Evolutionary conservation across 2,888 invertebrate genomes (phyloP).

Genomic region (Cosmia trapezina): DNA sequence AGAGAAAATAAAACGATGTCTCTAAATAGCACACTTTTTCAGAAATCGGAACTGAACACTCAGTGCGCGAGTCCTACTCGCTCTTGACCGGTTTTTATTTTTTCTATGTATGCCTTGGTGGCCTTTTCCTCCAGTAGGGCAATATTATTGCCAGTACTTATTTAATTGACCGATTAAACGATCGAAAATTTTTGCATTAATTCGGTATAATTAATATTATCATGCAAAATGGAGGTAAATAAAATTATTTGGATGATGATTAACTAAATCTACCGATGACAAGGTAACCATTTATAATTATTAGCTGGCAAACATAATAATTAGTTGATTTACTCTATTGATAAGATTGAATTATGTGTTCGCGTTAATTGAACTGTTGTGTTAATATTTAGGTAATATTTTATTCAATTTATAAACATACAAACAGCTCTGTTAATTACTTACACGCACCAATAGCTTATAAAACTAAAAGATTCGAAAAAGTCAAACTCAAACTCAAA

Average conservation of each 20-base stretch:
- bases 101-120: no score
- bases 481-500: no score
- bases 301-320: slow-evolving; percentile 23
- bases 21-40: no score
- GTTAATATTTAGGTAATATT: not conserved
- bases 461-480: no score
- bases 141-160: no score
- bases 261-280: slow-evolving; percentile 3
- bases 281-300: not conserved
- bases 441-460: not conserved
- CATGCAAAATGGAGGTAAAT: not conserved
- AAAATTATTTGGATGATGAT: slow-evolving; percentile 8
- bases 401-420: not conserved
- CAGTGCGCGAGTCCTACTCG: no score
- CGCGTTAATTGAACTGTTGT: not conserved
- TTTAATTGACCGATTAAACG: no score
- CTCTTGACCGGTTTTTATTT: no score
- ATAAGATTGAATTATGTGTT: slow-evolving; percentile 12
- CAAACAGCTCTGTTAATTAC: not conserved
- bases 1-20: no score
- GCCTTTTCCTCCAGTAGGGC: no score
- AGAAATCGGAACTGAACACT: no score
- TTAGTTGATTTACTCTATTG: slow-evolving; percentile 10
- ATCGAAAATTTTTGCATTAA: no score
- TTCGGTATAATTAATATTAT: not conserved